Conservation (phyloP, 2,797 vertebrate genomes). For the Mormyrops attenuatus region DNA sequence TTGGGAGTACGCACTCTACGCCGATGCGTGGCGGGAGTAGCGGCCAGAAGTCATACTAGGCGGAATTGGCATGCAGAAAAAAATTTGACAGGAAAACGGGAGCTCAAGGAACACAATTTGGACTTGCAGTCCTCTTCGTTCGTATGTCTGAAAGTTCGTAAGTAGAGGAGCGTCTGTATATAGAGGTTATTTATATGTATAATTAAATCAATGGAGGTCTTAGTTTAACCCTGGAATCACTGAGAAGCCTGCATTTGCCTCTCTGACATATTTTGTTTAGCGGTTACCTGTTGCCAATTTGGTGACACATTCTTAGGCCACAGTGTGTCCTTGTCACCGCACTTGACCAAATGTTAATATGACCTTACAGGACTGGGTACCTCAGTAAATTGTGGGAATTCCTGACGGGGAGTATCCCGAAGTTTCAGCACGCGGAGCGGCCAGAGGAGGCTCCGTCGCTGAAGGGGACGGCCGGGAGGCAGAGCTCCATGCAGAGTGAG, state of each 20-base stretch:
- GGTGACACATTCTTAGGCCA: background rate
- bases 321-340: background rate
- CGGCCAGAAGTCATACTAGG: too few relatives aligned
- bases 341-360: background rate
- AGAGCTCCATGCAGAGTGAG: conserved; percentile 41
- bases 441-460: conserved; percentile 37
- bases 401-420: conserved; percentile 66
- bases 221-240: background rate
- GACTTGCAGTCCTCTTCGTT: too few relatives aligned
- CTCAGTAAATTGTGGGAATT: conserved; percentile 70
- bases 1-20: too few relatives aligned
- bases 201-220: background rate
- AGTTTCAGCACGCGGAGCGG: conserved; percentile 58
- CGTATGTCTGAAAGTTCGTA: too few relatives aligned
- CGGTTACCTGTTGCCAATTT: background rate
- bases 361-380: conserved; percentile 53
- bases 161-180: background rate
- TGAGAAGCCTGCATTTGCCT: background rate
- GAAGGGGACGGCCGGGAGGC: conserved; percentile 38
- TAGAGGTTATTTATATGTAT: background rate
- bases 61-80: too few relatives aligned
- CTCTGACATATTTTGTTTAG: background rate
- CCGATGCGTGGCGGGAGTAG: too few relatives aligned
- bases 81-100: too few relatives aligned
- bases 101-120: too few relatives aligned